Conservation (phyloP, 2,797 vertebrate species). For the Natrix natrix region DNA sequence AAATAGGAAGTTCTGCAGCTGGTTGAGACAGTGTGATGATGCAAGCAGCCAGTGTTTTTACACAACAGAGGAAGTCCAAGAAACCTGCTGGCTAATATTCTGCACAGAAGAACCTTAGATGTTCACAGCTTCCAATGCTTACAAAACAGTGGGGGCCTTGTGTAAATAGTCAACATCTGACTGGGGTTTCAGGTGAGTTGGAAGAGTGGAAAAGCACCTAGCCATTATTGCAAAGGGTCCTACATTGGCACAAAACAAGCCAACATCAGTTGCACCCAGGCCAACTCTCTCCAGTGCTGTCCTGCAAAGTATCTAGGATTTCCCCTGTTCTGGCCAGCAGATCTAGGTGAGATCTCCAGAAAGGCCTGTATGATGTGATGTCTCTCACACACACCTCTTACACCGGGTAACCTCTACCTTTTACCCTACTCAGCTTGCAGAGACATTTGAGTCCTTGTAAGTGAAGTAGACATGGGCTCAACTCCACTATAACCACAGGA, state of each 20-base stretch:
- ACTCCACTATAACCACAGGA: background rate
- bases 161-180: background rate
- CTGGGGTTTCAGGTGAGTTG: background rate
- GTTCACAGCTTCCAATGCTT: background rate
- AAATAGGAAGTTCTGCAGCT: background rate
- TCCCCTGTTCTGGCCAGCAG: background rate
- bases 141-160: background rate
- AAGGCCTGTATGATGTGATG: background rate
- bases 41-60: background rate
- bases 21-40: background rate
- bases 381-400: background rate
- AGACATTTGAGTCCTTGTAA: background rate
- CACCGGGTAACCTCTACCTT: background rate
- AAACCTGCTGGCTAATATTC: background rate
- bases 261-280: background rate
- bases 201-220: background rate
- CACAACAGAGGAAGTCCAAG: background rate
- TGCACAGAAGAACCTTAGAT: background rate
- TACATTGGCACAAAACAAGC: background rate
- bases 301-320: background rate
- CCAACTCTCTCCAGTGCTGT: background rate
- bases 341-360: background rate
- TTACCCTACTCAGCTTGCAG: background rate
- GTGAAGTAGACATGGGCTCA: background rate
- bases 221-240: background rate